phyloP scores from a whole-genome alignment of 2,888 invertebrate genomes.

The Charanyca ferruginea region DNA sequence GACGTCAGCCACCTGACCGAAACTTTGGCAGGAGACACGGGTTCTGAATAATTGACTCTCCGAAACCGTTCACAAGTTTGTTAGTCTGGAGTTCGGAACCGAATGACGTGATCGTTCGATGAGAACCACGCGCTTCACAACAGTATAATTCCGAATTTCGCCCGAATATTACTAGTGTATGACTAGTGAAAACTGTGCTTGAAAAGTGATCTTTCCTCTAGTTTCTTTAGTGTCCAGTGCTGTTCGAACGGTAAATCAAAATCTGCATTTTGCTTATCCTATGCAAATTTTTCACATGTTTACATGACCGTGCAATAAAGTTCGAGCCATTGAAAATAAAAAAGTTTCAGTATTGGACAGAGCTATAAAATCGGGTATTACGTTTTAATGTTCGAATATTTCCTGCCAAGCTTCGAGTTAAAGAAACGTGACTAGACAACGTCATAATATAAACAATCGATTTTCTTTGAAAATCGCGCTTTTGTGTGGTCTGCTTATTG shows the following conservation, averaged over 20 bases:
- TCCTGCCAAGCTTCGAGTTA: slow-evolving; percentile 60
- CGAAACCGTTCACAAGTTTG: slow-evolving; percentile 83
- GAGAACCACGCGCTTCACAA: slow-evolving; percentile 62
- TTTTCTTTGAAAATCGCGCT: slow-evolving; percentile 25
- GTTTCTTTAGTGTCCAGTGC: slow-evolving; percentile 43
- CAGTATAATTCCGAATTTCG: slow-evolving; percentile 65
- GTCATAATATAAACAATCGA: slow-evolving; percentile 57
- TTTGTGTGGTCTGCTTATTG: slow-evolving; percentile 24
- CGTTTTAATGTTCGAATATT: slow-evolving; percentile 65
- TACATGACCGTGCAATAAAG: slow-evolving; percentile 61
- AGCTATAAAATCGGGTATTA: slow-evolving; percentile 62
- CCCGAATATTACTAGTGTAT: slow-evolving; percentile 63
- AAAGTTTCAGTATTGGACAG: slow-evolving; percentile 54
- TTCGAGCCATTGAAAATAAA: slow-evolving; percentile 59
- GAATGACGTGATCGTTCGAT: slow-evolving; percentile 76
- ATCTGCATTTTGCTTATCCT: slow-evolving; percentile 9
- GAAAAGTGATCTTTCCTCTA: slow-evolving; percentile 46
- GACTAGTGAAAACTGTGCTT: slow-evolving; percentile 57
- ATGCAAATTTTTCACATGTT: slow-evolving; percentile 51
- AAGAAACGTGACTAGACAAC: slow-evolving; percentile 51
- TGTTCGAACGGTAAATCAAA: slow-evolving; percentile 39
- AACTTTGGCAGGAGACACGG: slow-evolving; percentile 89
- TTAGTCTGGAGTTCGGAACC: slow-evolving; percentile 87
- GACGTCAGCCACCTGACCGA: slow-evolving; percentile 88
- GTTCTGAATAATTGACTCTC: slow-evolving; percentile 87